A percentile compares a stretch with the other conserved stretches of the same genome.
Evolutionary conservation across 2,888 invertebrate genomes (phyloP).

Genomic region (Gymnocheta viridis): DNA sequence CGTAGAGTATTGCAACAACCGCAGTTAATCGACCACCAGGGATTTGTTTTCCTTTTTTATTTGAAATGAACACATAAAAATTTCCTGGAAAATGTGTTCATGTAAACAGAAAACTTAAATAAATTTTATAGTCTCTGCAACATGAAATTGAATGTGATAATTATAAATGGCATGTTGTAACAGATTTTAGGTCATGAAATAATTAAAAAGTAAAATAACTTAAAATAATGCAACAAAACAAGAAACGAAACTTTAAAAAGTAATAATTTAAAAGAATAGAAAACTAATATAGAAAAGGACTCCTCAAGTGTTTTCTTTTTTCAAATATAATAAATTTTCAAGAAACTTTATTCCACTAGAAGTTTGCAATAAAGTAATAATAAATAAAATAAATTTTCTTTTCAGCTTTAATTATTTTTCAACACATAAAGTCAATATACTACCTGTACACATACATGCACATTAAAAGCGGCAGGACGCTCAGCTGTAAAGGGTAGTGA

Average conservation of each 20-base stretch:
- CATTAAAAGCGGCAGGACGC: not conserved
- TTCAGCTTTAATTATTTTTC: conserved; percentile 13
- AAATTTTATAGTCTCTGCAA: not conserved
- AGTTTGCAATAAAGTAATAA: not conserved
- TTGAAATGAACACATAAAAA: not conserved
- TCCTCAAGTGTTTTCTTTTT: not conserved
- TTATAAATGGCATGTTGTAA: conserved; percentile 29
- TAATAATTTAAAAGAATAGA: not conserved
- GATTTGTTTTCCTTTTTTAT: not conserved
- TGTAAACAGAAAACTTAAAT: conserved; percentile 33
- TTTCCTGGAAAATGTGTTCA: conserved; percentile 37
- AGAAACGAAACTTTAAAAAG: not conserved
- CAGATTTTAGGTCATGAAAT: conserved; percentile 33
- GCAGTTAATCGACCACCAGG: conserved; percentile 9
- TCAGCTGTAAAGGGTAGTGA: not conserved
- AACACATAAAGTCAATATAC: not conserved
- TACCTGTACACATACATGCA: not conserved
- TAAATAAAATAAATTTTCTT: not conserved
- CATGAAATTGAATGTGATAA: conserved; percentile 37
- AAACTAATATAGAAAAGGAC: not conserved
- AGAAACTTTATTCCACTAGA: not conserved
- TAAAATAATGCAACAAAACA: not conserved
- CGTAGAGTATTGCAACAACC: not conserved
- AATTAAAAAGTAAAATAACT: conserved; percentile 37
- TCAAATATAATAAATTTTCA: not conserved